A percentile compares a stretch with the other conserved stretches of the same genome.
Conservation (phyloP, 2,888 invertebrate genomes). For the Dascillus cervinus region DNA sequence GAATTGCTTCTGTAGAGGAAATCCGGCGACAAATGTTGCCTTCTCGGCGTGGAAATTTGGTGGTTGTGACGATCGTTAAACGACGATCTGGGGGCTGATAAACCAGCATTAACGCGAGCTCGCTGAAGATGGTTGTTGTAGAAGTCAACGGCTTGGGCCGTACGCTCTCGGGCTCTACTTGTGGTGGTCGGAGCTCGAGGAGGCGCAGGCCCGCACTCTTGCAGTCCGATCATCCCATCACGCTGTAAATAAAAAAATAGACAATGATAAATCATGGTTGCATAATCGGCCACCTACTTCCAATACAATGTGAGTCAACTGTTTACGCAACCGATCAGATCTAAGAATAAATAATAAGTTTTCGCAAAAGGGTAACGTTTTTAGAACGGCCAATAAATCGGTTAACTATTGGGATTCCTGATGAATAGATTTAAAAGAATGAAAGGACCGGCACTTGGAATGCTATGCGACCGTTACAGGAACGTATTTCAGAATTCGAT, state of each 20-base stretch:
- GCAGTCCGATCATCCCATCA: slow-evolving; percentile 47
- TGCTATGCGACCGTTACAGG: slow-evolving; percentile 12
- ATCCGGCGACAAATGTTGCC: slow-evolving; percentile 30
- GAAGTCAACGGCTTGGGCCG: slow-evolving; percentile 47
- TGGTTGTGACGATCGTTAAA: slow-evolving; percentile 38
- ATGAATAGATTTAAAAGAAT: slow-evolving; percentile 16
- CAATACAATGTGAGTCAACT: too few species aligned
- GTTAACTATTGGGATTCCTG: slow-evolving; percentile 15
- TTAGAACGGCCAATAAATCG: slow-evolving; percentile 11
- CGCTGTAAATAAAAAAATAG: slow-evolving; percentile 34
- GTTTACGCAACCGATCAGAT: too few species aligned
- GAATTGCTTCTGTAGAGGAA: slow-evolving; percentile 78
- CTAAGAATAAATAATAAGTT: too few species aligned
- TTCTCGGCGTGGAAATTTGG: slow-evolving; percentile 20
- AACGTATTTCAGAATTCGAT: slow-evolving; percentile 1
- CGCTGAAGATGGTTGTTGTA: slow-evolving; percentile 47
- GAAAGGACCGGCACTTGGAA: slow-evolving; percentile 13
- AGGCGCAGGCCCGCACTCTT: slow-evolving; percentile 43
- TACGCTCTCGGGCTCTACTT: slow-evolving; percentile 35
- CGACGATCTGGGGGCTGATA: slow-evolving; percentile 35
- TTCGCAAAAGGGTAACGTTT: slow-evolving; percentile 11
- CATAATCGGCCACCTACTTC: too few species aligned
- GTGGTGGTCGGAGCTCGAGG: slow-evolving; percentile 36
- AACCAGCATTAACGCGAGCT: slow-evolving; percentile 43
- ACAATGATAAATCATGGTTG: too few species aligned